These are phyloP conservation scores for Linhomoeus sp. DNA, from an alignment of 2,888 invertebrate species.

Conservation along the genomic window DNA sequence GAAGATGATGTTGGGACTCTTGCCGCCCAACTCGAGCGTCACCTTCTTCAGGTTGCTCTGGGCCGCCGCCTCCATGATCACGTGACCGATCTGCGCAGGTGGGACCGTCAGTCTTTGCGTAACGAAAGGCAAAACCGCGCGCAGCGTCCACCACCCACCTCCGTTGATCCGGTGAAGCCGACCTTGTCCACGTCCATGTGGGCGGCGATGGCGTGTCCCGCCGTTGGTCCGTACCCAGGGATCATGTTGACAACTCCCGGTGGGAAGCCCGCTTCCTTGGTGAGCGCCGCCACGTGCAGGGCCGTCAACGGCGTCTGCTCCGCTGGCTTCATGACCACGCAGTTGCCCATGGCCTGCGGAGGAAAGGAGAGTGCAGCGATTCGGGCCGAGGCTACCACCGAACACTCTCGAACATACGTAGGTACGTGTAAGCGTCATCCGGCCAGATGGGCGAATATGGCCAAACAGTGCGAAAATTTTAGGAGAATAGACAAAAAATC, in stretches of 20 bases:
- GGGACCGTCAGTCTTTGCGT: no score
- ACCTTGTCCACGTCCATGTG: constrained; percentile 52
- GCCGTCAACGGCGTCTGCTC: constrained; percentile 85
- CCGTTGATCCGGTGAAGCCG: constrained; percentile 59
- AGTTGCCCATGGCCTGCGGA: constrained; percentile 48
- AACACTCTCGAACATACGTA: no score
- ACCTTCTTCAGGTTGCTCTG: constrained; percentile 50
- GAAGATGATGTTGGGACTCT: constrained; percentile 64
- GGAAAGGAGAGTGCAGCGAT: no score
- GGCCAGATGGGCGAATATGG: no score
- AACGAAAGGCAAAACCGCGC: no score
- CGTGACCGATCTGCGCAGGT: constrained; percentile 40
- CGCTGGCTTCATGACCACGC: constrained; percentile 70
- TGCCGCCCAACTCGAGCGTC: constrained; percentile 66
- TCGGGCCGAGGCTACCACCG: no score
- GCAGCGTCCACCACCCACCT: no score
- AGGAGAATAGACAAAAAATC: no score
- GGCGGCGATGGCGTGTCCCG: constrained; percentile 45
- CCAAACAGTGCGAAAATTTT: no score
- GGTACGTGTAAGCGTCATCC: no score
- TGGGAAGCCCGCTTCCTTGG: constrained; percentile 39
- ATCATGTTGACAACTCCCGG: constrained; percentile 37
- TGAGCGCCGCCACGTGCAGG: constrained; percentile 60
- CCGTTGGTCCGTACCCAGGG: constrained; percentile 52
- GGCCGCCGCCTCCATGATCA: constrained; percentile 45